A percentile compares a stretch with the other conserved stretches of the same genome.
Conservation (phyloP, 2,888 invertebrate species). For the Drosophila fulvimacula region DNA sequence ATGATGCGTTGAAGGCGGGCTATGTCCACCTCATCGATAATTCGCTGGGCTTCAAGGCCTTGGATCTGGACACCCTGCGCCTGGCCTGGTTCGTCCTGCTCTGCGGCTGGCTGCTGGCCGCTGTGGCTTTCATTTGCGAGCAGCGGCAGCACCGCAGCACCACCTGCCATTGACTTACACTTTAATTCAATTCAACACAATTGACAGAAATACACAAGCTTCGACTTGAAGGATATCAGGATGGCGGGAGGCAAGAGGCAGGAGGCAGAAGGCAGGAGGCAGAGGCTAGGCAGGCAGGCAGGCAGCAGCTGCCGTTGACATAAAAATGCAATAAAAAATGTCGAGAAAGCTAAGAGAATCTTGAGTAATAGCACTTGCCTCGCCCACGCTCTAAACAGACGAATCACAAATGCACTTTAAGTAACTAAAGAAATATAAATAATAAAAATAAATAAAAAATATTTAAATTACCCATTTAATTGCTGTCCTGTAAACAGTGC, state of each 20-base stretch:
- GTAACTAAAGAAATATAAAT: background rate
- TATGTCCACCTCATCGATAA: conserved; percentile 72
- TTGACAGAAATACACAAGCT: conserved; percentile 72
- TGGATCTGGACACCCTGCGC: conserved; percentile 64
- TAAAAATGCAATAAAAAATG: conserved; percentile 77
- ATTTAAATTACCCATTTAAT: background rate
- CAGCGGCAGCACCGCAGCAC: conserved; percentile 14
- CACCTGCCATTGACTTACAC: conserved; percentile 66
- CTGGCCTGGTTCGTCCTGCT: conserved; percentile 59
- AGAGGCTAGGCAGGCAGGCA: background rate
- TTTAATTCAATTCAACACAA: conserved; percentile 71
- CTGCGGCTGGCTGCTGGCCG: conserved; percentile 54
- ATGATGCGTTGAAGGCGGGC: conserved; percentile 58
- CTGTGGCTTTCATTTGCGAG: conserved; percentile 43
- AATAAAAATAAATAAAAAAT: background rate
- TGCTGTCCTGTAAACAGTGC: background rate
- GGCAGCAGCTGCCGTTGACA: conserved; percentile 73
- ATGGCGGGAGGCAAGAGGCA: conserved; percentile 3
- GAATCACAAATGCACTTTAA: conserved; percentile 48
- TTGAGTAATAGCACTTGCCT: conserved; percentile 22
- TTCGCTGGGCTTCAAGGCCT: conserved; percentile 55
- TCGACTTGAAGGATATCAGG: conserved; percentile 49
- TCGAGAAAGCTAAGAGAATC: conserved; percentile 45
- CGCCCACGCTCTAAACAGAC: conserved; percentile 2
- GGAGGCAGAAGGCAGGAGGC: background rate